Conservation (phyloP, 1,140 invertebrate genomes). For the Yoshiicerus persimilis region DNA sequence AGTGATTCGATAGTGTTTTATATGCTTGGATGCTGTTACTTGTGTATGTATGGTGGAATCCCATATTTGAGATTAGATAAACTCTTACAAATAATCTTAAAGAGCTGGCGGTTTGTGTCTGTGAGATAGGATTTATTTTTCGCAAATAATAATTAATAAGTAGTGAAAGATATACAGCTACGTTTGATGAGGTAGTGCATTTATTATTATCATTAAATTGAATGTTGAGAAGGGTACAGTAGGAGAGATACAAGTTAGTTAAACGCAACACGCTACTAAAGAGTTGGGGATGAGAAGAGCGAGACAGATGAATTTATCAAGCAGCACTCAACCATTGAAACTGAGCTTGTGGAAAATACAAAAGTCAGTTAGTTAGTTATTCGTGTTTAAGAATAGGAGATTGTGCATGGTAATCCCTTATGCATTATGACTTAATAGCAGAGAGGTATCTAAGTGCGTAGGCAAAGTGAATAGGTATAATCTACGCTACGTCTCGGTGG, state of each 20-base stretch:
- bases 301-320: slow-evolving; percentile 1
- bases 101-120: background rate
- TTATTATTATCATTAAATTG: background rate
- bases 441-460: background rate
- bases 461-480: background rate
- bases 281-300: background rate
- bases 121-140: background rate
- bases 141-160: slow-evolving; percentile 4
- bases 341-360: background rate
- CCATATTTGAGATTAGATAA: too few relatives aligned
- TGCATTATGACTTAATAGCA: background rate
- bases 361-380: background rate
- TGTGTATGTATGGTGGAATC: too few relatives aligned
- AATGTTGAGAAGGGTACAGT: background rate
- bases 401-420: background rate
- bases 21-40: too few relatives aligned
- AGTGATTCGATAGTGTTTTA: too few relatives aligned
- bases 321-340: background rate
- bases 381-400: background rate
- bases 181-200: background rate
- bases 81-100: too few relatives aligned
- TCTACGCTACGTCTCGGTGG: slow-evolving; percentile 1
- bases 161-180: slow-evolving; percentile 2
- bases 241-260: background rate
- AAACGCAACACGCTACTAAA: too few relatives aligned